Conservation (phyloP, 2,888 invertebrate genomes). For the Orthosia gracilis region DNA sequence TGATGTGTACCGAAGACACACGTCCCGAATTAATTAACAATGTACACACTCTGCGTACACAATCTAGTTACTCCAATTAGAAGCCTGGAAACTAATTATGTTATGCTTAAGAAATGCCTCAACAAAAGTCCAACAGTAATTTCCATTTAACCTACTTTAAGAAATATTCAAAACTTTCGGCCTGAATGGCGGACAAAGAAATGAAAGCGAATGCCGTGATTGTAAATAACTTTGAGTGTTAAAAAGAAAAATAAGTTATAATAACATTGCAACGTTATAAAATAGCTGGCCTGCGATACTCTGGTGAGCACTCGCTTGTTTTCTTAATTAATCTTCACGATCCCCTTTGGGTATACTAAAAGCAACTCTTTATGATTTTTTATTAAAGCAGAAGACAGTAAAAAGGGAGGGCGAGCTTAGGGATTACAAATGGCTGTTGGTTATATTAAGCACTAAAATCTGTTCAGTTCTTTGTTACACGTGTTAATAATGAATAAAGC, state of each 20-base stretch:
- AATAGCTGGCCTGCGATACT: constrained; percentile 49
- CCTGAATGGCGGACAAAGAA: constrained; percentile 48
- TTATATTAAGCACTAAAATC: constrained; percentile 23
- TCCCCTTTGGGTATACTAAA: constrained; percentile 59
- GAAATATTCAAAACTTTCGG: constrained; percentile 52
- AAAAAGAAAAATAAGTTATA: constrained; percentile 60
- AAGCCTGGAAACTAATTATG: constrained; percentile 41
- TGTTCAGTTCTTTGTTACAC: constrained; percentile 20
- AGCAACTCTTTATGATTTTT: constrained; percentile 61
- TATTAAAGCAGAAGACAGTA: constrained; percentile 44
- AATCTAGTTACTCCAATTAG: constrained; percentile 48
- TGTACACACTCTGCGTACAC: constrained; percentile 26
- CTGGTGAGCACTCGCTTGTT: constrained; percentile 55
- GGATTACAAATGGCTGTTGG: constrained; percentile 23
- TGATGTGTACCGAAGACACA: constrained; percentile 27
- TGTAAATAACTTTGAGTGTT: constrained; percentile 60
- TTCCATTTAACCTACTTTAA: constrained; percentile 54
- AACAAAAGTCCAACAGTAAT: constrained; percentile 37
- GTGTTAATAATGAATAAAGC: constrained; percentile 6
- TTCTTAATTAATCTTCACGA: constrained; percentile 60
- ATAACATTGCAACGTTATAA: constrained; percentile 60
- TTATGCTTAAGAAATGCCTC: constrained; percentile 23
- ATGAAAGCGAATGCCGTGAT: constrained; percentile 47
- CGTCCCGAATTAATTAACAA: constrained; percentile 48
- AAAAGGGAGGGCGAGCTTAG: constrained; percentile 34